Percentiles rank a stretch among this genome's conserved stretches.
phyloP scores from a whole-genome alignment of 2,113 vertebrate genomes.

The Brachypteracias leptosomus region DNA sequence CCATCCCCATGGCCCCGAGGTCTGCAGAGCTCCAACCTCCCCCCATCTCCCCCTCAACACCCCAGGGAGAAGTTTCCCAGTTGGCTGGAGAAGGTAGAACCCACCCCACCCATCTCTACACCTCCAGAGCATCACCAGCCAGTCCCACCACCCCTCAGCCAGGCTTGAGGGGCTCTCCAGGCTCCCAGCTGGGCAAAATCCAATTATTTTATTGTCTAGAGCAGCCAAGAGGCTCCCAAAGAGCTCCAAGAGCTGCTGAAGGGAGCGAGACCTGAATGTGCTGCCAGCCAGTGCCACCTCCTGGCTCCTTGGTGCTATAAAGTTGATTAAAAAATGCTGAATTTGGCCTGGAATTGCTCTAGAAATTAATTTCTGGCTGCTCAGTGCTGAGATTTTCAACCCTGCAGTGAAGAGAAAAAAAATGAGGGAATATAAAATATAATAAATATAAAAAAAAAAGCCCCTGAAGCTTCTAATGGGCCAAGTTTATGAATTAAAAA shows the following conservation, averaged over 20 bases:
- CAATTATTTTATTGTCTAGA: not conserved
- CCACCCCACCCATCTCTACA: accelerated
- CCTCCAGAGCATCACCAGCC: not conserved
- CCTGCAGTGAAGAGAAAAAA: not conserved
- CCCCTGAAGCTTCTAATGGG: not conserved
- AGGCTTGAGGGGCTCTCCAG: accelerated
- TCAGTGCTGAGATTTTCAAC: not conserved
- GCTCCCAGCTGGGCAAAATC: not conserved
- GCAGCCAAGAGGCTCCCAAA: not conserved
- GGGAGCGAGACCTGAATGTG: accelerated
- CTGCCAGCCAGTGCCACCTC: slow-evolving; percentile 14
- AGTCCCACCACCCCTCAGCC: accelerated
- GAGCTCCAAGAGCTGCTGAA: accelerated
- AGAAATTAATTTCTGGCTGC: not conserved
- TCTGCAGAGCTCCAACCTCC: not conserved
- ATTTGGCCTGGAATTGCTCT: not conserved
- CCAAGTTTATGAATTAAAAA: not conserved
- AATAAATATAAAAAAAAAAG: too few species aligned
- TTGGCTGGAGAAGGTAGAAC: accelerated
- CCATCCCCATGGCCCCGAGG: accelerated
- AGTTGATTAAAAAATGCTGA: not conserved
- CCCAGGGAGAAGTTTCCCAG: accelerated
- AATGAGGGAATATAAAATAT: not conserved
- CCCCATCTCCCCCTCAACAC: not conserved
- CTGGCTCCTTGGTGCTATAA: not conserved